Conservation (phyloP, 2,888 invertebrate genomes). For the Actias luna region DNA sequence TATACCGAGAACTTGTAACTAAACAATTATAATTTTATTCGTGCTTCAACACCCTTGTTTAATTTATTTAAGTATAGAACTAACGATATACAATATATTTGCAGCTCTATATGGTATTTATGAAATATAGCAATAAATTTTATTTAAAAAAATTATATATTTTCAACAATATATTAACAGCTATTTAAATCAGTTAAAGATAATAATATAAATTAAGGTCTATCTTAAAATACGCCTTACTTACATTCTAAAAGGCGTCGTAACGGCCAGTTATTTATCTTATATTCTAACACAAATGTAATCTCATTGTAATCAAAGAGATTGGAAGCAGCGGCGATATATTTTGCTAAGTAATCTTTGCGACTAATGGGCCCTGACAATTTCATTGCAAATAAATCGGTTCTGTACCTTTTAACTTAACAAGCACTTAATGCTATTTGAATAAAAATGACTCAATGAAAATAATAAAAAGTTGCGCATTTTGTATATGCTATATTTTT, state of each 20-base stretch:
- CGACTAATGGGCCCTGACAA: slow-evolving; percentile 36
- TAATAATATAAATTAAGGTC: background rate
- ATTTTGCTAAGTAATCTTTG: slow-evolving; percentile 39
- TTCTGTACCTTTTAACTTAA: slow-evolving; percentile 22
- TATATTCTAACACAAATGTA: slow-evolving; percentile 30
- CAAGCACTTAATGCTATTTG: slow-evolving; percentile 23
- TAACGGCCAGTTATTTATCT: slow-evolving; percentile 25
- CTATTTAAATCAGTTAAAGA: background rate
- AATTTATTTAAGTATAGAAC: too few relatives aligned
- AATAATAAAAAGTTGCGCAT: background rate
- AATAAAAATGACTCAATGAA: slow-evolving; percentile 25
- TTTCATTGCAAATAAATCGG: slow-evolving; percentile 33
- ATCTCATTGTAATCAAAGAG: slow-evolving; percentile 35
- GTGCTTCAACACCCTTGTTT: too few relatives aligned
- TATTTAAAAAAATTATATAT: background rate
- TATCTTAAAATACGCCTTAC: background rate
- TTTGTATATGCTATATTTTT: background rate
- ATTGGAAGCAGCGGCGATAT: slow-evolving; percentile 37
- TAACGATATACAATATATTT: too few relatives aligned
- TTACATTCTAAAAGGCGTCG: slow-evolving; percentile 13
- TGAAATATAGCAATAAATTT: too few relatives aligned
- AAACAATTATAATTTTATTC: too few relatives aligned
- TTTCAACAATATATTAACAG: background rate
- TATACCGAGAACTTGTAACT: too few relatives aligned
- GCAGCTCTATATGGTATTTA: too few relatives aligned